These are phyloP conservation scores for Telenomus remus DNA, from an alignment of 1,140 invertebrate genomes.

Conservation along the genomic window DNA sequence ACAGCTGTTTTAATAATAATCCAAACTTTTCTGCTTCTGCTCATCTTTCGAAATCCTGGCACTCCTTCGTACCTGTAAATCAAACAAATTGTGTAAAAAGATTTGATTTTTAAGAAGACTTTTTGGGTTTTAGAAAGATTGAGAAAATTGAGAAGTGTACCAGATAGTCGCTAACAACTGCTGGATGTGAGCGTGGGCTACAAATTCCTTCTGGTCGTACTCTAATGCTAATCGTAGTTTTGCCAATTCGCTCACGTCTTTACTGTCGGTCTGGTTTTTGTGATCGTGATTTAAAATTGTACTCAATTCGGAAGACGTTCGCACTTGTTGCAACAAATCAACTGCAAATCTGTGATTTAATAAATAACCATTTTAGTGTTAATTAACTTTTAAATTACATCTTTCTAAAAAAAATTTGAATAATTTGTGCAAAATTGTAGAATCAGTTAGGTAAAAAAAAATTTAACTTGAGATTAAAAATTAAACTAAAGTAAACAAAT, in stretches of 20 bases:
- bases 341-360: slow-evolving; percentile 82
- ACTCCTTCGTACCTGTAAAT: slow-evolving; percentile 85
- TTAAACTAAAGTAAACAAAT: too few species aligned
- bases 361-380: background rate
- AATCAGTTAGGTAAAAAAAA: too few species aligned
- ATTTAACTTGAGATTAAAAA: too few species aligned
- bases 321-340: slow-evolving; percentile 89
- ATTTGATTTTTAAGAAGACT: slow-evolving; percentile 7
- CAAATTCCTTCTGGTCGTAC: slow-evolving; percentile 96
- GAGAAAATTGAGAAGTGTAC: slow-evolving; percentile 64
- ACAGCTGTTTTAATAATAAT: slow-evolving; percentile 85
- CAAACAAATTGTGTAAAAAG: background rate
- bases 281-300: slow-evolving; percentile 92
- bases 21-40: slow-evolving; percentile 79
- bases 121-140: too few species aligned
- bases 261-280: slow-evolving; percentile 78
- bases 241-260: slow-evolving; percentile 83
- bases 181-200: slow-evolving; percentile 94
- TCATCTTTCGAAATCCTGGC: slow-evolving; percentile 89
- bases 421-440: too few species aligned
- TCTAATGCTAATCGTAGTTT: slow-evolving; percentile 91
- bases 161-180: slow-evolving; percentile 93
- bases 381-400: too few species aligned
- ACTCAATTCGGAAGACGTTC: slow-evolving; percentile 92
- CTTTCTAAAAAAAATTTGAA: too few species aligned